Base-by-base conservation (phyloP, 2,113 vertebrate species). In the Megaceryle torquata region DNA sequence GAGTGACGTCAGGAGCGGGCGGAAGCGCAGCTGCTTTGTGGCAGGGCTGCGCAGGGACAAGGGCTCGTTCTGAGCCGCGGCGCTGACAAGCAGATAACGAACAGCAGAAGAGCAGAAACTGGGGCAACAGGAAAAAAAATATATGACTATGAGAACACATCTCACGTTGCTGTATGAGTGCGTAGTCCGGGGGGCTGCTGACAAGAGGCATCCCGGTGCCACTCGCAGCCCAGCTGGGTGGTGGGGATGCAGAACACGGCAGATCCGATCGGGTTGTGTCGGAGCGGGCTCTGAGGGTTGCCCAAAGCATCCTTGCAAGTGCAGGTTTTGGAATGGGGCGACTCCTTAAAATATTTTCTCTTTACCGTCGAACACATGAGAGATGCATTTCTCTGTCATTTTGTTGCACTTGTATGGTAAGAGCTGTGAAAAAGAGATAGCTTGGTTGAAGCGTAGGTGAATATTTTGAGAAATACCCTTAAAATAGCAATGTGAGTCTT, bases 171-270 rank as follows among this genome's bases (percentile, higher is more conserved):
- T 67, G 96, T 97, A 96, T 95, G 95, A 95, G 95, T 89, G 87
- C 97, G 64, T 94, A 97, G 98, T 84, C 98, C 97, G 91, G 85
- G 57, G 94, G 88, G 97, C 94, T 68, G 97, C 97, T 97, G 98
- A 92, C 97, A 86, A 97, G 96, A 95, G 95, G 95, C 95, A 89
- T 97, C 98, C 95, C 97, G 96, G 97, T 93, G 98, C 97, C 95
- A 96, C 96, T 95, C 95, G 35, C 95, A 81, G 44, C 97, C 97
- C 98, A 41, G 93, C 97, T 96, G 97, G 97, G 97, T 91, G 97
- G 70, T 91, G 97, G 96, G 96, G 98, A 96, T 90, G 96, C 82
- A 86, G 90, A 97, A 91, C 91, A 94, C 95, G 91, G 98, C 96
- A 94, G 96, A 96, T 95, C 94, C 93, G 88, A 81, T 92, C 72